Base-by-base conservation (phyloP, 2,113 vertebrate genomes). In the Chaetodon trifascialis region DNA sequence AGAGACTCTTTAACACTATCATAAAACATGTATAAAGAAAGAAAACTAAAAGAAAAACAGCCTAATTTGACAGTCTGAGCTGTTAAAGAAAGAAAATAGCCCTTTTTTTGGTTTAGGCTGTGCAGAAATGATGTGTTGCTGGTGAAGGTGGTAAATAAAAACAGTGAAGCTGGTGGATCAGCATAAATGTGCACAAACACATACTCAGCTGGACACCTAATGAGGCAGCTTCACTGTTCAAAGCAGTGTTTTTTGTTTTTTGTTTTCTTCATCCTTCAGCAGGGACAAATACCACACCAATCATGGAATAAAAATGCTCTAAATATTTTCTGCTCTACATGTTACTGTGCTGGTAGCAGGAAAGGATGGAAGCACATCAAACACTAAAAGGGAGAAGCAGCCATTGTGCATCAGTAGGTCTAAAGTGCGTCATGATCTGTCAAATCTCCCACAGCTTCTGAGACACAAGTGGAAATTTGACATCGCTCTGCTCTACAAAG, bases 381-480 rank as follows among this genome's bases (percentile, higher is more conserved):
- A 84, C 42, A 65, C 82, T 55, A 80, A 8, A n/a, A 73, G 67
- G 60, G 60, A 40, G 66, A 70, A 78, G 52, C 47, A 79, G 63
- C 62, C 52, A 79, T 6, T 19, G 68, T 76, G 73, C 38, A 63
- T 82, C 66, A 59, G 65, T 44, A 49, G 68, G 69, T 55, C 86
- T 79, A 85, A 54, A 34, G 64, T 82, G 15, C 73, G 68, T 83
- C 44, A 58, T 69, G 82, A 91, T 92, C 89, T 83, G 79, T 89
- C 80, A 90, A 85, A 91, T 90, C 67, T 86, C 84, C 80, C 56
- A 25, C 78, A 80, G 85, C 79, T 73, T 92, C 71, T 86, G 72
- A 88, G 69, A 87, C 77, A 82, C 59, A 83, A 82, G 83, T 58
- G 85, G 58, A 82, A 86, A 88, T 89, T 82, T 91, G 89, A 88